Evolutionary conservation across 2,113 vertebrate species (phyloP).

Genomic region (Narcine bancroftii): DNA sequence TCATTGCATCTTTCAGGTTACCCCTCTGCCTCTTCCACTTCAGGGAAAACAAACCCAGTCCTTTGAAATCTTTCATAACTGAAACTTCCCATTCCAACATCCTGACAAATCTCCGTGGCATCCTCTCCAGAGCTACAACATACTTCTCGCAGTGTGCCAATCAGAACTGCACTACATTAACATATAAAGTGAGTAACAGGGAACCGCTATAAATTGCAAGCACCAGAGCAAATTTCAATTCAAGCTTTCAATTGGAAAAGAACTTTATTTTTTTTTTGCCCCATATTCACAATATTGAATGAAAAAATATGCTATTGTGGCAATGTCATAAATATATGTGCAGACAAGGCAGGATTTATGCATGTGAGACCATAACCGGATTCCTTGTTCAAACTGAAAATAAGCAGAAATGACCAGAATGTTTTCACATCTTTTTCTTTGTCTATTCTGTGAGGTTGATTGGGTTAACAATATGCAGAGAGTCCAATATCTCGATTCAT

Average conservation of each 20-base stretch:
- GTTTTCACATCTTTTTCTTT: slow-evolving; percentile 8
- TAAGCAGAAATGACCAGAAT: slow-evolving; percentile 22
- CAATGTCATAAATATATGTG: slow-evolving; percentile 56
- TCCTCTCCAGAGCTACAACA: too few species aligned
- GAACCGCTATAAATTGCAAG: background rate
- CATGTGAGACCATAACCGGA: slow-evolving; percentile 48
- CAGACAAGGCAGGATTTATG: slow-evolving; percentile 51
- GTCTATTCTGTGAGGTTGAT: background rate
- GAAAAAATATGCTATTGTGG: slow-evolving; percentile 48
- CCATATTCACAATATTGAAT: slow-evolving; percentile 44
- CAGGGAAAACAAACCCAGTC: too few species aligned
- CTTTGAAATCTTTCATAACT: too few species aligned
- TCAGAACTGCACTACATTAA: too few species aligned
- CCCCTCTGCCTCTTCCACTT: too few species aligned
- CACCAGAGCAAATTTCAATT: background rate
- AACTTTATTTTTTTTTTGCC: slow-evolving; percentile 44
- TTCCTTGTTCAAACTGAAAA: slow-evolving; percentile 31
- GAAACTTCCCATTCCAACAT: too few species aligned
- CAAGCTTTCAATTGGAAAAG: slow-evolving; percentile 53
- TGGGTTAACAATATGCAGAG: background rate
- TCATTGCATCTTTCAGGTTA: too few species aligned
- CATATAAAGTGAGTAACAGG: background rate
- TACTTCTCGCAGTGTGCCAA: too few species aligned
- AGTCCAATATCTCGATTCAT: background rate
- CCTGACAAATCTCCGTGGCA: too few species aligned